phyloP scores from a whole-genome alignment of 2,797 vertebrate species.

The Chaunax sp. region DNA sequence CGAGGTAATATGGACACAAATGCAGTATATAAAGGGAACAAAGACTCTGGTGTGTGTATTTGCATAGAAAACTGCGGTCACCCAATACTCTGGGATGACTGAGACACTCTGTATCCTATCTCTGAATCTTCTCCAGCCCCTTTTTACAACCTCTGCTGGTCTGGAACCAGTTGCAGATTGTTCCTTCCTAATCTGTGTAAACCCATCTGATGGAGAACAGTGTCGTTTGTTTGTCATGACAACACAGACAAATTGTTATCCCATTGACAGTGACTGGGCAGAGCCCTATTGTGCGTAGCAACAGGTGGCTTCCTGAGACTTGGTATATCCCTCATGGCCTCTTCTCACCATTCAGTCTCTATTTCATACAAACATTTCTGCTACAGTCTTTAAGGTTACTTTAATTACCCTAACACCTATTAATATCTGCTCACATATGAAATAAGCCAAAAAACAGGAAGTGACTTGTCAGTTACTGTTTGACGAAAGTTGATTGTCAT shows the following conservation, averaged over 20 bases:
- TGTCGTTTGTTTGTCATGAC: slow-evolving; percentile 48
- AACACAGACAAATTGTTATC: slow-evolving; percentile 51
- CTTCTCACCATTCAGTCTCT: neutral
- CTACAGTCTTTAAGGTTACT: too few species aligned
- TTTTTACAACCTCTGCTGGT: slow-evolving; percentile 21
- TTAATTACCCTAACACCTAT: too few species aligned
- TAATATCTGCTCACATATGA: neutral
- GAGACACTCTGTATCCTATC: slow-evolving; percentile 8
- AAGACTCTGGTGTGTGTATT: too few species aligned
- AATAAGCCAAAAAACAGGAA: slow-evolving; percentile 40
- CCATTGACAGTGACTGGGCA: slow-evolving; percentile 45
- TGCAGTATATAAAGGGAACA: too few species aligned
- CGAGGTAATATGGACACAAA: too few species aligned
- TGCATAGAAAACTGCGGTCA: slow-evolving; percentile 20
- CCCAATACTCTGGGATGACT: neutral
- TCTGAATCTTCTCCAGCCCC: slow-evolving; percentile 1
- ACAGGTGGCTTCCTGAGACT: slow-evolving; percentile 23
- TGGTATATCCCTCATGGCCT: slow-evolving; percentile 8
- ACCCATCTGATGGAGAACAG: slow-evolving; percentile 44
- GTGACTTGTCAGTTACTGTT: slow-evolving; percentile 12
- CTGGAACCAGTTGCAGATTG: slow-evolving; percentile 14
- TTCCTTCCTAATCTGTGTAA: slow-evolving; percentile 15
- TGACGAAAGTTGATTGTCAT: slow-evolving; percentile 43
- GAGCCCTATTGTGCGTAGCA: slow-evolving; percentile 10
- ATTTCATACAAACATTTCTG: neutral